These are phyloP conservation scores for Phoenoteleia sp. DNA, from an alignment of 2,888 invertebrate species.

Conservation along the genomic window DNA sequence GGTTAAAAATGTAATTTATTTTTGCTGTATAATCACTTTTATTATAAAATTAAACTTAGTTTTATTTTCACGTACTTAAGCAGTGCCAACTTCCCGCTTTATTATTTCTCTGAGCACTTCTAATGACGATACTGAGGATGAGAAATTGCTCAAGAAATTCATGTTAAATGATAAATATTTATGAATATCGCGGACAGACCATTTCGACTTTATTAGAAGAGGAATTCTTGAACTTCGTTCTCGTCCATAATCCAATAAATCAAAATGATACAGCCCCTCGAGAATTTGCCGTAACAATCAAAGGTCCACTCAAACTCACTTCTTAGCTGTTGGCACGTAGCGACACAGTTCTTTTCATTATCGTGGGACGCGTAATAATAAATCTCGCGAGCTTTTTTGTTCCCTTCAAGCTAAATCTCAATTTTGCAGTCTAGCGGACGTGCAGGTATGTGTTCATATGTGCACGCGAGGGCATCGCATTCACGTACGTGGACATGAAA, in stretches of 20 bases:
- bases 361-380: slow-evolving; percentile 36
- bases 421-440: slow-evolving; percentile 56
- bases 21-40: too few relatives aligned
- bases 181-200: too few relatives aligned
- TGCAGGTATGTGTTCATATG: slow-evolving; percentile 21
- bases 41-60: too few relatives aligned
- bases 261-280: slow-evolving; percentile 8
- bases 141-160: too few relatives aligned
- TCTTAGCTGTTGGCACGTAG: slow-evolving; percentile 42
- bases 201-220: too few relatives aligned
- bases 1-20: too few relatives aligned
- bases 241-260: slow-evolving; percentile 16
- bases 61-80: too few relatives aligned
- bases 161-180: too few relatives aligned
- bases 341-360: slow-evolving; percentile 58
- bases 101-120: too few relatives aligned
- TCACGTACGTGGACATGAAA: slow-evolving; percentile 2
- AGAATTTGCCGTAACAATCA: slow-evolving; percentile 44
- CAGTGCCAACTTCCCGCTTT: too few relatives aligned
- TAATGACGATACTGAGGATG: too few relatives aligned
- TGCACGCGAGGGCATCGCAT: background rate
- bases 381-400: slow-evolving; percentile 51
- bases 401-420: slow-evolving; percentile 53
- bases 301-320: slow-evolving; percentile 13
- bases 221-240: background rate